phyloP scores from a whole-genome alignment of 2,888 invertebrate species.

The Phaedon cochleariae region DNA sequence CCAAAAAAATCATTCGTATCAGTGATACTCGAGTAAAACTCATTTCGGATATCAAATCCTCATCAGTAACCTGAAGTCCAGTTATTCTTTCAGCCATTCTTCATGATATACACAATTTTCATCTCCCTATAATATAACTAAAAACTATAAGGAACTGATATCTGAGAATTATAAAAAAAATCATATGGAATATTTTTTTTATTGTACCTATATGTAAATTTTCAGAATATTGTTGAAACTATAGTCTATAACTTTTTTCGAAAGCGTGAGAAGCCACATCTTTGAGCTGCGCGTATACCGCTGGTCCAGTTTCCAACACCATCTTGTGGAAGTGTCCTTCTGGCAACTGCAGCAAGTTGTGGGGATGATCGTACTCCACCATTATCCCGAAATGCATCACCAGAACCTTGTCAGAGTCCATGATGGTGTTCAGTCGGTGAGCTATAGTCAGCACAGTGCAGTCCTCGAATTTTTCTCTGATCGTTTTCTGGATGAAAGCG shows the following conservation, averaged over 20 bases:
- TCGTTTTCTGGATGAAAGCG: slow-evolving; percentile 83
- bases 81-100: no score
- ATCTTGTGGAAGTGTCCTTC: slow-evolving; percentile 70
- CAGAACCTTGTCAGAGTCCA: slow-evolving; percentile 88
- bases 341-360: slow-evolving; percentile 68
- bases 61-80: no score
- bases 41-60: no score
- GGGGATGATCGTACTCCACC: slow-evolving; percentile 81
- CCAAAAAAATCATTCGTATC: no score
- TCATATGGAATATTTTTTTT: no score
- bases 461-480: slow-evolving; percentile 78
- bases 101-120: no score
- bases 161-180: no score
- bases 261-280: slow-evolving; percentile 15
- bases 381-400: slow-evolving; percentile 87
- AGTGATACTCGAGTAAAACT: no score
- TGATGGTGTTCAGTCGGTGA: slow-evolving; percentile 89
- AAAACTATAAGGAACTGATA: no score
- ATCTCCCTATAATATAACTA: no score
- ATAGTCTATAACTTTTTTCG: not conserved
- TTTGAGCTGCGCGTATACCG: slow-evolving; percentile 13
- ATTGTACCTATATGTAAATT: no score
- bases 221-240: not conserved
- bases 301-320: slow-evolving; percentile 66
- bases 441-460: slow-evolving; percentile 93